Evolutionary conservation across 2,113 vertebrate genomes (phyloP).

Genomic region (western clawed frog (Xenopus tropicalis)): UCB_Xtro_10.0 CM004446.2:77172001-77172500

Average conservation of each 20-base stretch:
- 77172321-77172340: conserved; percentile 27
- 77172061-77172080: too few relatives aligned
- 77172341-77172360: conserved; percentile 77
- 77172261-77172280: conserved; percentile 49
- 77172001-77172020: too few relatives aligned
- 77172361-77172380: conserved; percentile 78
- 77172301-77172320: neutral
- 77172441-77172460: conserved; percentile 75
- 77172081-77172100: too few relatives aligned
- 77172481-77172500: too few relatives aligned
- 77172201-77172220: conserved; percentile 73
- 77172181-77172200: conserved; percentile 59
- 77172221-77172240: conserved; percentile 85
- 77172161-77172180: neutral
- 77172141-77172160: neutral
- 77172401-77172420: conserved; percentile 94
- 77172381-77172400: conserved; percentile 87
- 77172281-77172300: neutral
- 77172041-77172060: too few relatives aligned
- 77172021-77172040: too few relatives aligned
- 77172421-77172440: conserved; percentile 78
- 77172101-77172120: too few relatives aligned
- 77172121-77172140: too few relatives aligned
- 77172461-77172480: too few relatives aligned
- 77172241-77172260: conserved; percentile 53